Percentiles rank a stretch among this genome's conserved stretches.
Conservation (phyloP, 2,888 invertebrate genomes). For the Seladonia tumulorum region DNA sequence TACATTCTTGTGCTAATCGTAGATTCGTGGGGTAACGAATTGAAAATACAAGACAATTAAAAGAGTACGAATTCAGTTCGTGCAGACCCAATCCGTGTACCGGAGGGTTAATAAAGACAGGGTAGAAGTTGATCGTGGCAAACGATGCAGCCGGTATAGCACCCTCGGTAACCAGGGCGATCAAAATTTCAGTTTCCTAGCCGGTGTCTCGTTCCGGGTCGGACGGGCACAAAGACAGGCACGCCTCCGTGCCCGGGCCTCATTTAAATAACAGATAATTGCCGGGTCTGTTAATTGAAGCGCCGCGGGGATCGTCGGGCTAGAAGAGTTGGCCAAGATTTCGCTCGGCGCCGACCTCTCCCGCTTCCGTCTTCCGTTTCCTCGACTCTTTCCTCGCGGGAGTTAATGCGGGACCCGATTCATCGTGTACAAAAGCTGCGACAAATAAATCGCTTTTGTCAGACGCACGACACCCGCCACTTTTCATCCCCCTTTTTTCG, state of each 20-base stretch:
- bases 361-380: conserved; percentile 37
- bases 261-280: conserved; percentile 82
- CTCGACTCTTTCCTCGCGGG: conserved; percentile 36
- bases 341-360: conserved; percentile 62
- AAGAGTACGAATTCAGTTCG: neutral
- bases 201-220: conserved; percentile 30
- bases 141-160: neutral
- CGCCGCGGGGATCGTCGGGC: conserved; percentile 74
- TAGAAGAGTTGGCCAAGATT: conserved; percentile 78
- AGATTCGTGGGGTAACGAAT: neutral
- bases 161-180: conserved; percentile 44
- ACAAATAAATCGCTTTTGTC: conserved; percentile 68
- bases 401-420: conserved; percentile 65
- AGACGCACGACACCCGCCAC: conserved; percentile 29
- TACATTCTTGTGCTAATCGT: neutral
- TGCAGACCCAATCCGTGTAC: neutral
- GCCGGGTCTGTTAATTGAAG: conserved; percentile 81
- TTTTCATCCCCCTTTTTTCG: conserved; percentile 19
- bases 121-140: neutral
- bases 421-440: conserved; percentile 46
- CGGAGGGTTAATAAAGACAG: neutral
- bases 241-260: conserved; percentile 70
- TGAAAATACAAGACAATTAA: neutral
- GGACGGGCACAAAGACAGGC: conserved; percentile 72
- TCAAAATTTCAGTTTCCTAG: conserved; percentile 63